These are phyloP conservation scores for Microctenopoma steveboyesi DNA, from an alignment of 2,797 vertebrate genomes.

Conservation along the genomic window DNA sequence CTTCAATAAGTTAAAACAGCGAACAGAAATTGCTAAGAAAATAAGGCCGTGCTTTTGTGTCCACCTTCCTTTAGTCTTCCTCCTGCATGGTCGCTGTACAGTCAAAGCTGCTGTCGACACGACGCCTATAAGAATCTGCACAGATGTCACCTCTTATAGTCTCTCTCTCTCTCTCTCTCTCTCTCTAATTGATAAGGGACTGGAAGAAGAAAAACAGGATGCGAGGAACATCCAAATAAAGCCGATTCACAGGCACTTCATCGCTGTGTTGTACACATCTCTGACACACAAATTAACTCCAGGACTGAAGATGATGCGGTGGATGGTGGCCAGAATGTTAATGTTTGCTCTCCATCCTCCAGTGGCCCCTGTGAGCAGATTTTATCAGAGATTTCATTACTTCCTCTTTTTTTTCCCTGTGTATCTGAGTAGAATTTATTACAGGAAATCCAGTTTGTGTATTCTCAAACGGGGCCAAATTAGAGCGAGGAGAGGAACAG, in stretches of 20 bases:
- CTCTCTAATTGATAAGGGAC: neutral
- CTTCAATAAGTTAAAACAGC: conserved; percentile 20
- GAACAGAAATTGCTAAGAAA: conserved; percentile 8
- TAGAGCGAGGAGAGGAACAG: conserved; percentile 21
- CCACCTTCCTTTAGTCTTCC: no score
- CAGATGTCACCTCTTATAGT: neutral
- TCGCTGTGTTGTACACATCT: conserved; percentile 19
- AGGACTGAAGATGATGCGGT: conserved; percentile 15
- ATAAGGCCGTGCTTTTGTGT: neutral
- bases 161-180: neutral
- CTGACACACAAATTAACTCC: conserved; percentile 25
- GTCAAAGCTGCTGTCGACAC: conserved; percentile 8
- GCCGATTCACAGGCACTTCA: conserved; percentile 14
- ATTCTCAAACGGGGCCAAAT: conserved; percentile 28
- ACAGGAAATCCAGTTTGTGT: conserved; percentile 54
- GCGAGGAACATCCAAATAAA: conserved; percentile 23
- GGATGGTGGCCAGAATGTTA: conserved; percentile 18
- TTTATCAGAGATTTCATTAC: conserved; percentile 40
- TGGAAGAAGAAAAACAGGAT: conserved; percentile 21
- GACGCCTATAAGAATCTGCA: neutral
- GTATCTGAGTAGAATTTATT: conserved; percentile 37
- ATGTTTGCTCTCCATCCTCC: conserved; percentile 29
- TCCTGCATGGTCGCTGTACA: neutral
- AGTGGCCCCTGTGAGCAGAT: conserved; percentile 17
- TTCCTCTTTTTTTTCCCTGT: conserved; percentile 30